Percentiles rank a stretch among this genome's conserved stretches.
Conservation (phyloP, 2,113 vertebrate genomes). For the Gambusia holbrooki region DNA sequence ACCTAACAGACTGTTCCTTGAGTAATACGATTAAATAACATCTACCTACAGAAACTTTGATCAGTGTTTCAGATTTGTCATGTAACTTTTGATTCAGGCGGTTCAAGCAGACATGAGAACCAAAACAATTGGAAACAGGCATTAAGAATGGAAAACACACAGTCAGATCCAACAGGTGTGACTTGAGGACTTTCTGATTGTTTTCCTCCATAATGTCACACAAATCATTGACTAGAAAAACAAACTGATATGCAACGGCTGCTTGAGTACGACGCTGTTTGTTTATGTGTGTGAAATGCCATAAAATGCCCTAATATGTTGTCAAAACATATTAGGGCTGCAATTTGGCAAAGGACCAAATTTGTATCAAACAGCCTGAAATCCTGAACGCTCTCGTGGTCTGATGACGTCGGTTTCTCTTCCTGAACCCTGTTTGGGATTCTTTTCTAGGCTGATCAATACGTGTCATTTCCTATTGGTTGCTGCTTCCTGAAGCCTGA, state of each 20-base stretch:
- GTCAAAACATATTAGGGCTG: too few relatives aligned
- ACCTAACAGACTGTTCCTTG: too few relatives aligned
- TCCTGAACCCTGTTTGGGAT: slow-evolving; percentile 15
- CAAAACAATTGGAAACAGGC: not conserved
- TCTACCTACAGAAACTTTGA: too few relatives aligned
- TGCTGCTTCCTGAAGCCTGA: slow-evolving; percentile 59
- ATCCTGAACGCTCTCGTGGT: not conserved
- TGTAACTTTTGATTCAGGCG: too few relatives aligned
- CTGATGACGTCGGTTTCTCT: slow-evolving; percentile 9
- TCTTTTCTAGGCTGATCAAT: slow-evolving; percentile 71
- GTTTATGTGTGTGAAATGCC: not conserved
- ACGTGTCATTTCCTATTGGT: slow-evolving; percentile 63
- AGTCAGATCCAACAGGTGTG: not conserved
- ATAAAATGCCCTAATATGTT: too few relatives aligned
- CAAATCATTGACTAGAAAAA: too few relatives aligned
- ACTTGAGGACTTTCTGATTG: not conserved
- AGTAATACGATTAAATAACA: too few relatives aligned
- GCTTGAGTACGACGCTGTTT: not conserved
- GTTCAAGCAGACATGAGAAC: not conserved
- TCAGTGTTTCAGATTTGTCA: too few relatives aligned
- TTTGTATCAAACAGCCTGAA: not conserved
- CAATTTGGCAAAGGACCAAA: not conserved
- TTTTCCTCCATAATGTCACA: not conserved
- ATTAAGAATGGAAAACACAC: not conserved
- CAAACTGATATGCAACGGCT: too few relatives aligned